These are phyloP conservation scores for Leptopilina clavipes DNA, from an alignment of 1,140 invertebrate genomes.

Conservation along the genomic window DNA sequence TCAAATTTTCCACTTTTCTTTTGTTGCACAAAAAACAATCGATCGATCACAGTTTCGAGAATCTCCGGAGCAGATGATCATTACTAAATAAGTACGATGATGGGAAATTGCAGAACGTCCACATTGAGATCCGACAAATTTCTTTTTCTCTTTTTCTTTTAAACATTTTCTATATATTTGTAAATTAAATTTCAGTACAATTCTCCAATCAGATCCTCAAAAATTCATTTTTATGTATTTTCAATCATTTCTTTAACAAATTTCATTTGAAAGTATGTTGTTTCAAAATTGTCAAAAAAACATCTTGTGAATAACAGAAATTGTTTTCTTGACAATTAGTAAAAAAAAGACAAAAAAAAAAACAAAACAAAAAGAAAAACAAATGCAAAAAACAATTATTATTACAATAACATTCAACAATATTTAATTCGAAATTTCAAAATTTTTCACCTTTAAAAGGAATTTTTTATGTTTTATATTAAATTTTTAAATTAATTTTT, in stretches of 20 bases:
- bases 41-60: slow-evolving; percentile 14
- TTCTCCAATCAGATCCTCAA: too few relatives aligned
- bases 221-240: background rate
- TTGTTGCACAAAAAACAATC: background rate
- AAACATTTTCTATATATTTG: too few relatives aligned
- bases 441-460: background rate
- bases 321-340: background rate
- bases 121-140: slow-evolving; percentile 5
- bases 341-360: background rate
- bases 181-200: too few relatives aligned
- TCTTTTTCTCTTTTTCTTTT: too few relatives aligned
- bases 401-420: background rate
- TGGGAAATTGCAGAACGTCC: background rate
- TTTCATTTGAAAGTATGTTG: background rate
- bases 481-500: too few relatives aligned
- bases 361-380: too few relatives aligned
- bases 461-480: too few relatives aligned
- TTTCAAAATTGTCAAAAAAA: slow-evolving; percentile 14
- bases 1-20: too few relatives aligned
- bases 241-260: background rate
- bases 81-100: slow-evolving; percentile 1
- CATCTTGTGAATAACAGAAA: background rate
- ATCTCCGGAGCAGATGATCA: background rate
- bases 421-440: background rate
- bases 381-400: too few relatives aligned